Base-by-base conservation (phyloP, 2,797 vertebrate genomes). In the Poecilia velifera region DNA sequence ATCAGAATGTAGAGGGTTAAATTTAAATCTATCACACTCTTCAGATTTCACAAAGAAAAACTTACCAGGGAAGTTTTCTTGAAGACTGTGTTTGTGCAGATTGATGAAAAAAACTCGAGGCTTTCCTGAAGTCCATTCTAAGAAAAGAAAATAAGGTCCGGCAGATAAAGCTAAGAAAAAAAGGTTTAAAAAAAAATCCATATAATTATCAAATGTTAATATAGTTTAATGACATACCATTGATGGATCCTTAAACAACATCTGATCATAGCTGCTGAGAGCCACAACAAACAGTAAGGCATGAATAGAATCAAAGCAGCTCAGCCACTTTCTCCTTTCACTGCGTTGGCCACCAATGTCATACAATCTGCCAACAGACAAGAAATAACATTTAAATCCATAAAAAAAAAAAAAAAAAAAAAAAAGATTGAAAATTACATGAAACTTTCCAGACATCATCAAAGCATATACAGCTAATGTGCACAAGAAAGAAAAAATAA, bases 241-340 rank as follows among this genome's bases (percentile, higher is more conserved):
- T 22, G 88, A 83, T 0, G 84, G 84, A 41, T 89, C 87, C 45
- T 93, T 91, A 45, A 73, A 28, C 55, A 88, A 81, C 0, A 77
- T 87, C 89, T 86, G 80, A 45, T 96, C 95, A 31, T 96, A 96
- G 80, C 92, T 92, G 90, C 92, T 96, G 39, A 96, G 92, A 16
- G 94, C 92, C 79, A 94, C 94, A 7, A 96, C 93, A 78, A 96
- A 96, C 73, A 96, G 41, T 76, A 96, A 89, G 0, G 92, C 93
- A 10, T 93, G 89, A 82, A 96, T 87, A 43, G 90, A 84, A 76
- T 96, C 95, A n/a, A 96, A 96, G 88, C 91, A 96, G 85, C 86
- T 81, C 1, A 96, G 92, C 95, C 96, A 96, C 88, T 95, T 96
- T 84, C 90, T 94, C 74, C 86, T 92, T 82, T 89, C 86, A 46